Evolutionary conservation across 2,797 vertebrate genomes (phyloP), one percentile per base, ranked within the genome.

Genomic region (Notolepis coatsorum): DNA sequence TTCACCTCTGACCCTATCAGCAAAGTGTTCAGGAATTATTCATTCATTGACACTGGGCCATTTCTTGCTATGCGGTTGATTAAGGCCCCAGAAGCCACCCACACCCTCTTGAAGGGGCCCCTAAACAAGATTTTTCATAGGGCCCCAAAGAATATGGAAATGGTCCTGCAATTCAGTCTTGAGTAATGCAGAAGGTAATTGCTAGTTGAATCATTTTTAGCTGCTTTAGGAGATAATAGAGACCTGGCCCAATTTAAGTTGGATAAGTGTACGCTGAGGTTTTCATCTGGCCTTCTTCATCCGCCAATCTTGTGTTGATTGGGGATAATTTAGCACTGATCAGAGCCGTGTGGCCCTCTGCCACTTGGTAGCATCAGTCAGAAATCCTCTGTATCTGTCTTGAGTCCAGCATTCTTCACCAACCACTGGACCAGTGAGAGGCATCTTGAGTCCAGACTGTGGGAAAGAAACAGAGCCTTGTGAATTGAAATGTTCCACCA

Each of bases 381-480:
- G 37, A 73, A 42, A 62, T 37, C 49, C 63, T 30, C 31, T 38
- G 10, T 61, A 31, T 57, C 67, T 57, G 21, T 42, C 33, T n/a
- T 39, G 6, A 9, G 28, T 62, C 54, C 39, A 60, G 7, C 60
- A 47, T 43, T 52, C 37, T 21, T 53, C 12, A n/a, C 7, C 3
- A 42, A 43, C 58, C 21, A 23, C 4, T 31, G 8, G 64, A 55
- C 42, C 49, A 61, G 18, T 28, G 28, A 68, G 13, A 62, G 27
- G 39, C 72, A 65, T 62, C 28, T 21, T 63, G 43, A 61, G 55
- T 61, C 52, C 60, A 73, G 55, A 71, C 66, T 49, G 37, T 1
- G 50, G 9, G 41, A 49, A 33, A 43, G 30, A 64, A 53, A 79
- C 58, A 71, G 38, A 42, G 50, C 17, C 52, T 70, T 48, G 15